A percentile compares a stretch with the other conserved stretches of the same genome.
Conservation (phyloP, 2,888 invertebrate species). For the Heliconius ethilla region DNA sequence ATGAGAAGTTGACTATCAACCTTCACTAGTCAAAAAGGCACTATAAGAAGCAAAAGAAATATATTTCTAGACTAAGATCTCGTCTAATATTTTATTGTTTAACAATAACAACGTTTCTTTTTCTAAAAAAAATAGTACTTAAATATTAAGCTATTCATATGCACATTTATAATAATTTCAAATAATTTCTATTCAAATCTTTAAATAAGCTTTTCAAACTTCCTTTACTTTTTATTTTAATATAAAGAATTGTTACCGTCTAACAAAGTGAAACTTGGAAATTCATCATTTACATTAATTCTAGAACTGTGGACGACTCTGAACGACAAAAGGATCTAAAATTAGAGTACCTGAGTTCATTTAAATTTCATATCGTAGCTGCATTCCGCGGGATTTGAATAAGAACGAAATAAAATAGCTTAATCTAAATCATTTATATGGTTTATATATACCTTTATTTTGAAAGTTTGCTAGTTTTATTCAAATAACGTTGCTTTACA, state of each 20-base stretch:
- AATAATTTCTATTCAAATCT: conserved; percentile 3
- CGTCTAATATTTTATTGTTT: no score
- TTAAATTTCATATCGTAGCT: conserved; percentile 44
- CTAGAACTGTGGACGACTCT: conserved; percentile 33
- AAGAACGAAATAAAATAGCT: conserved; percentile 30
- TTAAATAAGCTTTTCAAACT: conserved; percentile 3
- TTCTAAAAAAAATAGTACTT: no score
- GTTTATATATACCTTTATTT: neutral
- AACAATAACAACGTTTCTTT: no score
- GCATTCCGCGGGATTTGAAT: conserved; percentile 33
- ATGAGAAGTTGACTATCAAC: no score
- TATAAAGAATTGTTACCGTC: conserved; percentile 20
- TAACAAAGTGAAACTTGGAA: conserved; percentile 29
- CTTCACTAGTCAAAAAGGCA: no score
- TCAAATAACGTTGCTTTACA: no score
- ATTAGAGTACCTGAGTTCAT: conserved; percentile 43
- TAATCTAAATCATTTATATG: conserved; percentile 7
- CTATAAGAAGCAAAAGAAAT: no score
- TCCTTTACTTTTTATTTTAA: conserved; percentile 16
- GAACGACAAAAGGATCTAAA: conserved; percentile 40
- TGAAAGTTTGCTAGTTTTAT: neutral
- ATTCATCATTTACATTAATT: conserved; percentile 38
- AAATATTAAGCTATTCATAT: no score
- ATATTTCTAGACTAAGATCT: no score
- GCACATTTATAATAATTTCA: neutral